Evolutionary conservation across 1,140 invertebrate species (phyloP), one percentile per base, ranked within the genome.

Genomic region (Bombus cullumanus): DNA sequence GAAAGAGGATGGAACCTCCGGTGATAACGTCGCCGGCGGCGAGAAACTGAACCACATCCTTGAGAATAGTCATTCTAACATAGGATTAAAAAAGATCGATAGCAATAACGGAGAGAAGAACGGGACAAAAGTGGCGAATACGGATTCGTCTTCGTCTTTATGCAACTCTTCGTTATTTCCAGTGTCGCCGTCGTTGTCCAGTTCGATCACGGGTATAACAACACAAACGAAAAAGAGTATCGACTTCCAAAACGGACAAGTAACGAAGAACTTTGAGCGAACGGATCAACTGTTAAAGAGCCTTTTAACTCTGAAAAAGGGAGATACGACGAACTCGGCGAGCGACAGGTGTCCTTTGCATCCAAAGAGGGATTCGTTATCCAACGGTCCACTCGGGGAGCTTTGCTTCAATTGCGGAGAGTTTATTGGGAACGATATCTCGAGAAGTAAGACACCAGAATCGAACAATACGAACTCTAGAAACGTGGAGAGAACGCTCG

Each of bases 401-500:
- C 68, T 94, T 0, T 94, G 93, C 69, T 94, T 94, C 37, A 92
- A 94, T 77, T 93, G 92, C 71, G 92, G 89, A 10, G 90, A 93
- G 68, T 94, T 94, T 43, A 91, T 83, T 0, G 90, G 86, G 0
- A 80, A 83, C 53, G 90, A 93, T 31, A 75, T 87, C 4, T 31
- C 47, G 4, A 41, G 39, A 6, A 81, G 31, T 2, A 77, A 71
- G 9, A 47, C 87, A 0, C 31, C 59, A 0, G 43, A 91, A 28
- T 25, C 10, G 6, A 62, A 43, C 22, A 53, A 77, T 1, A 31
- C 73, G 0, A 22, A 81, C 4, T 25, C 76, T 0, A 75, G 41
- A 4, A 94, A 93, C 68, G 87, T 92, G 28, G 94, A 95, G 34
- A 90, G 94, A 59, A 93, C 93, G 4, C 85, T 95, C 9, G 95